These are phyloP conservation scores for Phylloscopus whistleri DNA, from an alignment of 2,113 vertebrate genomes.

Conservation along the genomic window DNA sequence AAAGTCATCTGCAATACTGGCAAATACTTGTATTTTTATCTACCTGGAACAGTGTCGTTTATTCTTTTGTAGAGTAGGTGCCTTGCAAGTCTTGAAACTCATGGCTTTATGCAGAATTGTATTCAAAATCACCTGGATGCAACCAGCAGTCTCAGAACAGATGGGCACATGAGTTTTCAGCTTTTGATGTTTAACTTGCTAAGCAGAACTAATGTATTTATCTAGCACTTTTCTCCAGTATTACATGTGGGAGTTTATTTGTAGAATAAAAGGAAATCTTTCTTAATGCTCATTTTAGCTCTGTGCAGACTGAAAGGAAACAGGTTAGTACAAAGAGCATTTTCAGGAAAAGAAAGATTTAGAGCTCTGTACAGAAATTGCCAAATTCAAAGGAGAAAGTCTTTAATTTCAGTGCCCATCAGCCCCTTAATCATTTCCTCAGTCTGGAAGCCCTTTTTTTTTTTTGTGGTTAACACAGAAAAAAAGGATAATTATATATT, in stretches of 20 bases:
- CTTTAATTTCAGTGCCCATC: not conserved
- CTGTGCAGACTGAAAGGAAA: not conserved
- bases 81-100: not conserved
- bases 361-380: not conserved
- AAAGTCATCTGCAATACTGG: not conserved
- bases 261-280: not conserved
- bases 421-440: not conserved
- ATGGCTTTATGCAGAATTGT: not conserved
- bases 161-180: not conserved
- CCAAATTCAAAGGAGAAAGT: not conserved
- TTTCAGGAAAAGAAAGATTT: not conserved
- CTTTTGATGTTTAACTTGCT: slow-evolving; percentile 14
- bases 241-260: not conserved
- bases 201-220: slow-evolving; percentile 1
- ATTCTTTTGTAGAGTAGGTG: not conserved
- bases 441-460: not conserved
- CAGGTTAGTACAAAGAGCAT: not conserved
- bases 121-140: not conserved
- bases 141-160: not conserved
- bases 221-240: not conserved
- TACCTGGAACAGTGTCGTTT: not conserved
- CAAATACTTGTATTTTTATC: not conserved
- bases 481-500: not conserved
- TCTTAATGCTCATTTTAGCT: not conserved
- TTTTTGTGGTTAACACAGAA: not conserved